phyloP scores from a whole-genome alignment of 92 coral and sea anemone genomes.

The Epizoanthus scotinus region DNA sequence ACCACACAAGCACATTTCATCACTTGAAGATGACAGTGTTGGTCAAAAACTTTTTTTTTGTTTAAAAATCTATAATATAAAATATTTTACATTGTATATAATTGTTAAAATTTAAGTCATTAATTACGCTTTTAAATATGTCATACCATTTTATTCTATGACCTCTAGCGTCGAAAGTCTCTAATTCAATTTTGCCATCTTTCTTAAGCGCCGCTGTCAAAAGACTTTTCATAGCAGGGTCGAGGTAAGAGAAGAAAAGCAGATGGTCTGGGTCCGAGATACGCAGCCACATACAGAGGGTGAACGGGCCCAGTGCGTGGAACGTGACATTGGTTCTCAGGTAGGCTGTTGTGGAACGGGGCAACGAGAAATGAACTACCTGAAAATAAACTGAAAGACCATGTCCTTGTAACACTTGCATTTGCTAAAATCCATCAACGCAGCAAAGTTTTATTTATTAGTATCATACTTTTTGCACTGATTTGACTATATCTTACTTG shows the following conservation, averaged over 20 bases:
- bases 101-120: too few species aligned
- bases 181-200: neutral
- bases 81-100: too few species aligned
- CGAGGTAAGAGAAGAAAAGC: conserved; percentile 16
- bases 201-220: neutral
- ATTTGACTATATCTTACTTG: too few species aligned
- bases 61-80: too few species aligned
- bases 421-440: too few species aligned
- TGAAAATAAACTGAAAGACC: conserved; percentile 5
- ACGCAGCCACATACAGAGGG: conserved; percentile 19
- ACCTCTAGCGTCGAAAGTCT: neutral
- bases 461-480: too few species aligned
- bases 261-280: neutral
- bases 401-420: too few species aligned
- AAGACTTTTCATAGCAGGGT: neutral
- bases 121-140: too few species aligned
- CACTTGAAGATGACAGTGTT: too few species aligned
- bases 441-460: too few species aligned
- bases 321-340: neutral
- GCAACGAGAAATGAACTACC: conserved; percentile 11
- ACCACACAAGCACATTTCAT: too few species aligned
- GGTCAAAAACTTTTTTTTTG: too few species aligned
- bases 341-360: neutral
- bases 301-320: neutral
- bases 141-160: neutral